A percentile compares a stretch with the other conserved stretches of the same genome.
Conservation (phyloP, 2,888 invertebrate species). For the Drosophila neoperkinsi region DNA sequence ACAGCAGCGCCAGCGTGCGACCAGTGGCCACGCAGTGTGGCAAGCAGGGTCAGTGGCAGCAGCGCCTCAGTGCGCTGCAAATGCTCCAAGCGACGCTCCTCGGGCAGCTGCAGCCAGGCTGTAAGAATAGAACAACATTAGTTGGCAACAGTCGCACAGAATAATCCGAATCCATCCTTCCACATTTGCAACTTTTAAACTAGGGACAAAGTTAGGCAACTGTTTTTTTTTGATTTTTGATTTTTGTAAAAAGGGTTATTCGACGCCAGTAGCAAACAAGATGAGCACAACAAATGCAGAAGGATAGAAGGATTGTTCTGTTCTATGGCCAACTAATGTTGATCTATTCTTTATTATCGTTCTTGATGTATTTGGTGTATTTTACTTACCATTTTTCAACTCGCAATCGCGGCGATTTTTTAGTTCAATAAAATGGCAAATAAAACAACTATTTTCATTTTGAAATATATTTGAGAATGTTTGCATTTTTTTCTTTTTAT, state of each 20-base stretch:
- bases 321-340: conserved; percentile 60
- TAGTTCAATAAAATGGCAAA: conserved; percentile 70
- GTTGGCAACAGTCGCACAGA: conserved; percentile 24
- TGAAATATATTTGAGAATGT: conserved; percentile 37
- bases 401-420: conserved; percentile 30
- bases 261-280: conserved; percentile 45
- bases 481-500: conserved; percentile 41
- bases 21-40: conserved; percentile 64
- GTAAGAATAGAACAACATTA: conserved; percentile 50
- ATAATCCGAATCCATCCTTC: conserved; percentile 70
- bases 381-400: conserved; percentile 72
- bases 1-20: conserved; percentile 58
- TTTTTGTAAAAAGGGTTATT: conserved; percentile 11
- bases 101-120: conserved; percentile 82
- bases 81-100: conserved; percentile 84
- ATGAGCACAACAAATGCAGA: conserved; percentile 86
- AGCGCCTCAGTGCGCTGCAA: conserved; percentile 69
- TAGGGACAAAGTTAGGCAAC: not conserved
- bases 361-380: conserved; percentile 28
- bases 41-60: conserved; percentile 75
- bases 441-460: conserved; percentile 57
- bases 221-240: not conserved
- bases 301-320: conserved; percentile 87
- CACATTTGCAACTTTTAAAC: conserved; percentile 72
- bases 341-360: conserved; percentile 13